Conservation (phyloP, 2,113 vertebrate species). For the Tachycineta bicolor region DNA sequence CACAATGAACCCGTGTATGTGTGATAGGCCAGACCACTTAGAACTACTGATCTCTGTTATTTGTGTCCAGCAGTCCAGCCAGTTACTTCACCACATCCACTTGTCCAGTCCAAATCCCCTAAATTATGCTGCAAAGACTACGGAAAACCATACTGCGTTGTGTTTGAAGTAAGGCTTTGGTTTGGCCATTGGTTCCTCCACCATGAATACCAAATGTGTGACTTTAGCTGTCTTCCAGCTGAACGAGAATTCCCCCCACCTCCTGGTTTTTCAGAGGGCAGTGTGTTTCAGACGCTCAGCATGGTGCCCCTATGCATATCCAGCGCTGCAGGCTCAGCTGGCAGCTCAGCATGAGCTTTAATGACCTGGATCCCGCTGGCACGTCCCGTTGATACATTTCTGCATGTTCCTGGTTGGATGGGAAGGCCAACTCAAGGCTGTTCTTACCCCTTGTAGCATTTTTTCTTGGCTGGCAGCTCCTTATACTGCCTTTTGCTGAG, state of each 20-base stretch:
- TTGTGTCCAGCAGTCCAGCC: background rate
- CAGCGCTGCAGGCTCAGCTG: background rate
- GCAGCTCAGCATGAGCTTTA: background rate
- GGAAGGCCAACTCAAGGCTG: fast-evolving
- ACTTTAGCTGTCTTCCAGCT: background rate
- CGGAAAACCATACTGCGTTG: background rate
- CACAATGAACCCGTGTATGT: background rate
- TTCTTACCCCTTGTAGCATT: background rate
- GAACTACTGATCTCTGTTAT: background rate
- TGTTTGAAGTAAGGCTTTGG: background rate
- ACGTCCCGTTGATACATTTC: background rate
- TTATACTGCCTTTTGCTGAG: background rate
- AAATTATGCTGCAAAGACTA: background rate
- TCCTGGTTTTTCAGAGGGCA: background rate
- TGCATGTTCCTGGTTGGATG: background rate
- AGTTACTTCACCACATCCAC: background rate
- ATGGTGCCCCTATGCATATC: background rate
- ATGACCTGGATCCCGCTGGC: background rate
- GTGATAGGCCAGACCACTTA: background rate
- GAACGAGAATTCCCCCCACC: background rate
- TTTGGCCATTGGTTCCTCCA: background rate
- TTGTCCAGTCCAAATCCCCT: background rate
- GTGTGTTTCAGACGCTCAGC: background rate
- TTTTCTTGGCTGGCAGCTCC: background rate
- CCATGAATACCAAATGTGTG: background rate